These are phyloP conservation scores for Channa maculata DNA, from an alignment of 2,113 vertebrate species.

Conservation along the genomic window DNA sequence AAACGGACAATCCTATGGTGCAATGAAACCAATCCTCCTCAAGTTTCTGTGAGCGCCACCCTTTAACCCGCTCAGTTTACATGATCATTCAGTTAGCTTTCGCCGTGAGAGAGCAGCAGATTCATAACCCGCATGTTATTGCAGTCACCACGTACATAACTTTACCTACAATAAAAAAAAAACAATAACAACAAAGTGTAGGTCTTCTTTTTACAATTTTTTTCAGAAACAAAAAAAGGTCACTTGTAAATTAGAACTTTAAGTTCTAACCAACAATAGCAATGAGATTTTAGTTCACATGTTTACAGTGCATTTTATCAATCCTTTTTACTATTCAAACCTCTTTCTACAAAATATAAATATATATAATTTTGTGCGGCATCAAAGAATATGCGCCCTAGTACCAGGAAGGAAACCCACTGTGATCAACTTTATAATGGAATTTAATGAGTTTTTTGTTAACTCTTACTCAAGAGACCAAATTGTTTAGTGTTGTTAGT, in stretches of 20 bases:
- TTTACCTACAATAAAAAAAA: background rate
- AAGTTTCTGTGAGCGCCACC: constrained; percentile 50
- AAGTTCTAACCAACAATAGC: too few relatives aligned
- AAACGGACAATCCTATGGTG: background rate
- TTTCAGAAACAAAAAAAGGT: too few relatives aligned
- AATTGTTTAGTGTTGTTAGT: background rate
- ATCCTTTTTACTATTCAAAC: too few relatives aligned
- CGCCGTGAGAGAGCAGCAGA: background rate
- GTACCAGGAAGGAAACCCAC: background rate
- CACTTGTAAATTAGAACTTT: too few relatives aligned
- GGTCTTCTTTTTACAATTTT: too few relatives aligned
- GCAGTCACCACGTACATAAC: too few relatives aligned
- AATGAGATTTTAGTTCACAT: too few relatives aligned
- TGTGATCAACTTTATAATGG: constrained; percentile 5
- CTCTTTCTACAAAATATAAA: too few relatives aligned
- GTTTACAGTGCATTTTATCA: too few relatives aligned
- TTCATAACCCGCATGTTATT: background rate
- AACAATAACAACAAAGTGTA: too few relatives aligned
- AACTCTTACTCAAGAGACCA: background rate
- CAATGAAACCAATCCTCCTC: constrained; percentile 48
- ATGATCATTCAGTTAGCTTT: constrained; percentile 30
- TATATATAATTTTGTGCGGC: too few relatives aligned
- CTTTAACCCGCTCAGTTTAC: constrained; percentile 50
- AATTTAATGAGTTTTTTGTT: background rate
- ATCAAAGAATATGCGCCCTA: too few relatives aligned